phyloP scores from a whole-genome alignment of 2,888 invertebrate genomes.

The Phortica okadai region DNA sequence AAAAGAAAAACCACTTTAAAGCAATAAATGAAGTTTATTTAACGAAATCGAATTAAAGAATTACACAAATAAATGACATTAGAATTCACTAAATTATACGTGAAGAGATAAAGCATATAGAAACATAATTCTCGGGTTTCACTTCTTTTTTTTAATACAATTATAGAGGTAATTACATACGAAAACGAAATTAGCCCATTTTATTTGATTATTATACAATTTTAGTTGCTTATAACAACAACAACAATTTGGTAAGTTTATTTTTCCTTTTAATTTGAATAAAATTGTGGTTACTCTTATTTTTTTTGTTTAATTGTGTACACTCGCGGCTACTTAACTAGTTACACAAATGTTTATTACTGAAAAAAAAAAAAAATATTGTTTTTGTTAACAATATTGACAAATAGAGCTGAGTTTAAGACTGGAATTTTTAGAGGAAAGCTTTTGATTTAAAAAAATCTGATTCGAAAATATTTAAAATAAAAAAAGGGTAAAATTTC shows the following conservation, averaged over 20 bases:
- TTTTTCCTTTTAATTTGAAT: constrained; percentile 32
- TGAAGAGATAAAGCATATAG: no score
- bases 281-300: background rate
- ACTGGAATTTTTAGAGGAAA: no score
- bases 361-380: background rate
- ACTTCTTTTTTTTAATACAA: no score
- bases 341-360: background rate
- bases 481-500: background rate
- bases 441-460: no score
- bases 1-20: no score
- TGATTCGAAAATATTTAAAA: no score
- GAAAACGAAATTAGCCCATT: no score
- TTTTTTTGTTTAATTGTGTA: background rate
- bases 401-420: background rate
- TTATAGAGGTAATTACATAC: no score
- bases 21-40: background rate
- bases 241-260: constrained; percentile 64
- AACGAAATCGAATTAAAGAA: background rate
- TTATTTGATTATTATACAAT: constrained; percentile 65
- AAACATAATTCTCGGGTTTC: no score
- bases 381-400: background rate
- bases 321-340: background rate
- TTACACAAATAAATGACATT: constrained; percentile 41
- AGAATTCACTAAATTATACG: constrained; percentile 38
- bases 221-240: constrained; percentile 69